These are phyloP conservation scores for Buathra laborator DNA, from an alignment of 2,888 invertebrate genomes.

Conservation along the genomic window DNA sequence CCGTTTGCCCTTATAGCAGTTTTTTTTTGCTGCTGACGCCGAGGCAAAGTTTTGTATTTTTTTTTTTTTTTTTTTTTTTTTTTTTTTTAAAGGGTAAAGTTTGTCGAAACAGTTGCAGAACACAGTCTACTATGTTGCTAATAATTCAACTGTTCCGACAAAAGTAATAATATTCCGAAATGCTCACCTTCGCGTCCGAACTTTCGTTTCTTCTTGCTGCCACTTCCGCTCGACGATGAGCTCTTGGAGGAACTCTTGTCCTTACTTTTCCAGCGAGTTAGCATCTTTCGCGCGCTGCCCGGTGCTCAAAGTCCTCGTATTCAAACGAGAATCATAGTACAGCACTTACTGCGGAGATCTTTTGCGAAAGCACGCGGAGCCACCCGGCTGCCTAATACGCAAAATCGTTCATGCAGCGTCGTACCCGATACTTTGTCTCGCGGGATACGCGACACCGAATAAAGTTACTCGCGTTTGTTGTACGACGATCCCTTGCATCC, in stretches of 20 bases:
- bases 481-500: conserved; percentile 20
- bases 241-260: conserved; percentile 91
- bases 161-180: neutral
- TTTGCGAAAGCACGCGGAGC: neutral
- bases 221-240: conserved; percentile 85
- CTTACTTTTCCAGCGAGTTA: conserved; percentile 95
- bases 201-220: conserved; percentile 93
- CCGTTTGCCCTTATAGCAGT: too few relatives aligned
- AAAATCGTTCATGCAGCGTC: neutral
- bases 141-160: neutral
- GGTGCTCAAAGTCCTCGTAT: conserved; percentile 14
- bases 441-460: conserved; percentile 29
- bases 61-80: neutral
- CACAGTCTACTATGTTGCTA: neutral
- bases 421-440: conserved; percentile 26
- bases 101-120: neutral
- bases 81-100: neutral
- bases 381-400: too few relatives aligned
- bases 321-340: conserved; percentile 43
- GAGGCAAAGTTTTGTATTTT: neutral
- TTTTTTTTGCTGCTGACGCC: too few relatives aligned
- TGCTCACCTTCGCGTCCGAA: conserved; percentile 90
- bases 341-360: conserved; percentile 1
- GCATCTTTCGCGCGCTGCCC: conserved; percentile 86
- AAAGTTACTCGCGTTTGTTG: conserved; percentile 17